Conservation (phyloP, 2,797 vertebrate species). For the Bryconaethiops microstoma region DNA sequence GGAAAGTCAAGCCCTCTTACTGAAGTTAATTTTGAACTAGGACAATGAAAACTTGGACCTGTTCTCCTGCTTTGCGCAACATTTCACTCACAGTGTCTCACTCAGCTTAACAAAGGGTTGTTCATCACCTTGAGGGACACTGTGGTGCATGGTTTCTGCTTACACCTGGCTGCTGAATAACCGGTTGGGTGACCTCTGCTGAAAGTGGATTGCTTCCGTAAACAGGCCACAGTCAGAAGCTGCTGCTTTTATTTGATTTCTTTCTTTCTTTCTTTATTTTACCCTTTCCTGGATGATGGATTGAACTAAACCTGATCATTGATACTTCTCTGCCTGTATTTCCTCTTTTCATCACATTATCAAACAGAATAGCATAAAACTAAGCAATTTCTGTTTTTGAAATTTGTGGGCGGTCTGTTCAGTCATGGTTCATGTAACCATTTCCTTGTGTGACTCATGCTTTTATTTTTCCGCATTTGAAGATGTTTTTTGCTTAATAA, state of each 20-base stretch:
- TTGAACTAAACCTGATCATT: background rate
- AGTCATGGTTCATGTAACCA: background rate
- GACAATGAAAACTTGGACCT: background rate
- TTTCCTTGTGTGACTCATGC: background rate
- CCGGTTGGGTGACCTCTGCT: conserved; percentile 50
- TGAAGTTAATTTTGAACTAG: conserved; percentile 8
- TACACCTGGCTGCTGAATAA: conserved; percentile 48
- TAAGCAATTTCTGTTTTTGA: background rate
- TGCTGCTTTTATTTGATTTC: background rate
- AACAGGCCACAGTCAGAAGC: background rate
- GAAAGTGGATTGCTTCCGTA: conserved; percentile 21
- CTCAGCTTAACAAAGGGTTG: background rate
- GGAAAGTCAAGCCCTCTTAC: background rate
- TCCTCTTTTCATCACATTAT: background rate
- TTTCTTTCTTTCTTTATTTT: background rate
- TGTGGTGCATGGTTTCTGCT: conserved; percentile 20
- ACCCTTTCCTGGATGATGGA: background rate
- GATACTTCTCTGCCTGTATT: background rate
- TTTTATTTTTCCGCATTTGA: background rate
- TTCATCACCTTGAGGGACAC: background rate
- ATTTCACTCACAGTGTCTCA: background rate
- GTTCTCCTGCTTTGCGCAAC: conserved; percentile 3
- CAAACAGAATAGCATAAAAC: background rate
- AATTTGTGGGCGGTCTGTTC: background rate
- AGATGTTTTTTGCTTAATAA: background rate